These are phyloP conservation scores for Spisula solida DNA, from an alignment of 2,888 invertebrate genomes.

Conservation along the genomic window DNA sequence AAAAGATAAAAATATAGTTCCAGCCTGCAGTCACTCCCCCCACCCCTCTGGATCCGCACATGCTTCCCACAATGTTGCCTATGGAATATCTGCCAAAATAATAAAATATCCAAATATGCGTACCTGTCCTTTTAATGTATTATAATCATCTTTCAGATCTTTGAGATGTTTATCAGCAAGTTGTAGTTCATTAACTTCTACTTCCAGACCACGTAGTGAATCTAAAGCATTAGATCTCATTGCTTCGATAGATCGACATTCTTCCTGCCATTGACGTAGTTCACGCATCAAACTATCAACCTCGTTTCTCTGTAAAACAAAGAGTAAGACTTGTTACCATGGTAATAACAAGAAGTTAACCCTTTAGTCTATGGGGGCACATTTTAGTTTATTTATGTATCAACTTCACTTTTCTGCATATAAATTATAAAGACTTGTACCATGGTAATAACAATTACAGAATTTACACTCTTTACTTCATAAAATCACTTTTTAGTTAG, in stretches of 20 bases:
- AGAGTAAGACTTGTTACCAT: not conserved
- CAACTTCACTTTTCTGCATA: no score
- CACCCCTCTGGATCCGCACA: no score
- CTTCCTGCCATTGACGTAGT: slow-evolving; percentile 78
- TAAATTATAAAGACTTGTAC: no score
- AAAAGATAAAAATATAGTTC: no score
- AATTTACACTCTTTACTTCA: no score
- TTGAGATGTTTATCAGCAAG: slow-evolving; percentile 77
- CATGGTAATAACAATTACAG: no score
- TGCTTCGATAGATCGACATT: slow-evolving; percentile 78
- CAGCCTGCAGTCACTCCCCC: no score
- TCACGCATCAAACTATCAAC: slow-evolving; percentile 76
- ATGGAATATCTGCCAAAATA: no score
- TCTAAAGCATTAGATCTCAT: slow-evolving; percentile 83
- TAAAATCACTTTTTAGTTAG: no score
- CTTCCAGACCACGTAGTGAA: slow-evolving; percentile 77
- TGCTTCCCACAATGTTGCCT: no score
- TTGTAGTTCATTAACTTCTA: slow-evolving; percentile 78
- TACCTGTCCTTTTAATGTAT: slow-evolving; percentile 81
- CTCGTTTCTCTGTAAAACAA: slow-evolving; percentile 76
- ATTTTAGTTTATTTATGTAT: no score
- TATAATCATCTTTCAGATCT: slow-evolving; percentile 78
- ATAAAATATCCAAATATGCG: not conserved
- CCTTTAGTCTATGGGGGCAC: no score
- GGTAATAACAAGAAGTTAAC: not conserved